phyloP scores from a whole-genome alignment of 2,113 vertebrate genomes.

The Acrocephalus arundinaceus region DNA sequence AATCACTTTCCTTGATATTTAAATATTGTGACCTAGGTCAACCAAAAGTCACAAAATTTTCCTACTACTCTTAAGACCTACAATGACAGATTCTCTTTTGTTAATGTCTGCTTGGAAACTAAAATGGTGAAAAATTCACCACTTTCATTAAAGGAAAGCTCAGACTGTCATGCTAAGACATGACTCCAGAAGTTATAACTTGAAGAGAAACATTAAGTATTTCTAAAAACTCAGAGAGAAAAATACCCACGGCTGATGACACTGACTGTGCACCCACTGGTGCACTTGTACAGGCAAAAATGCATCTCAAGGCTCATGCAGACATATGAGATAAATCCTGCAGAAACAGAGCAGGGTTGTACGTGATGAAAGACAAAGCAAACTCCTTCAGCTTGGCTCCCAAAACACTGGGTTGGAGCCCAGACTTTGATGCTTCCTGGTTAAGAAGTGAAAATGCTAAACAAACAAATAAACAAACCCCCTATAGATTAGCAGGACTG shows the following conservation, averaged over 20 bases:
- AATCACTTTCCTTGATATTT: background rate
- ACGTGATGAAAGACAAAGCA: background rate
- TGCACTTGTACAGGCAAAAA: background rate
- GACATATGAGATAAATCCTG: background rate
- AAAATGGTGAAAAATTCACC: background rate
- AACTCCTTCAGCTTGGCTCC: background rate
- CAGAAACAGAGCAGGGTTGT: background rate
- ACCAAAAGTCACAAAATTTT: background rate
- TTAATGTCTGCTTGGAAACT: background rate
- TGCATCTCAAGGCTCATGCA: background rate
- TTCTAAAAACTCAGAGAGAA: background rate
- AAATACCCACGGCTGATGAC: background rate
- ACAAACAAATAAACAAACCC: background rate
- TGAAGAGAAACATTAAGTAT: background rate
- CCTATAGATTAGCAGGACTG: background rate
- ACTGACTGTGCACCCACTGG: background rate
- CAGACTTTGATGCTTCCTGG: background rate
- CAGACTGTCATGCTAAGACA: background rate
- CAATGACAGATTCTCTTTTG: background rate
- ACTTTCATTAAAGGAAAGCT: background rate
- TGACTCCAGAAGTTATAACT: background rate
- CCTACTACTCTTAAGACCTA: background rate
- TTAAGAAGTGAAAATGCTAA: slow-evolving; percentile 12
- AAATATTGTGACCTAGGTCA: background rate
- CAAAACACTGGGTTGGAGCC: background rate